Percentiles rank a stretch among this genome's conserved stretches.
Conservation (phyloP, 2,797 vertebrate species). For the Gadopsis bispinosus region DNA sequence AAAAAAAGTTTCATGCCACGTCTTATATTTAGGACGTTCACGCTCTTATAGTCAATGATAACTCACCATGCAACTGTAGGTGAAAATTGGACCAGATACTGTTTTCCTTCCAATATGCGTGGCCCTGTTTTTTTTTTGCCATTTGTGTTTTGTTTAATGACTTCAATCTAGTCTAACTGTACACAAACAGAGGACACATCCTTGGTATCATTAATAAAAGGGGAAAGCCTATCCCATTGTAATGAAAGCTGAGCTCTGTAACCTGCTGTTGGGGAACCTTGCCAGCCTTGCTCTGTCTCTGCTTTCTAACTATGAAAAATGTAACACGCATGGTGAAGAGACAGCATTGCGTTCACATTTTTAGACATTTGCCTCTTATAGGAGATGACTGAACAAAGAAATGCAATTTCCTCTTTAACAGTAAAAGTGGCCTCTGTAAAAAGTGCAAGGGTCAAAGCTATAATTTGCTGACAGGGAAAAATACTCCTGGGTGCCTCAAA, state of each 20-base stretch:
- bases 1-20: background rate
- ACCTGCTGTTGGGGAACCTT: conserved; percentile 32
- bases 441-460: conserved; percentile 36
- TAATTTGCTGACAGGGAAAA: conserved; percentile 18
- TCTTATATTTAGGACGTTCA: background rate
- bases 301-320: conserved; percentile 19
- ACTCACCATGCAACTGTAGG: background rate
- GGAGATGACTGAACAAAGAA: conserved; percentile 31
- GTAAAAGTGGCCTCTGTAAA: conserved; percentile 10
- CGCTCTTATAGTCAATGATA: background rate
- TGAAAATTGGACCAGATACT: background rate
- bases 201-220: conserved; percentile 16
- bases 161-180: background rate
- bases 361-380: conserved; percentile 19
- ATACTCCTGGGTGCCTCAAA: conserved; percentile 3
- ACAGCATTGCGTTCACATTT: conserved; percentile 31
- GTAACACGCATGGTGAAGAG: conserved; percentile 12
- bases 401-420: conserved; percentile 42
- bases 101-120: background rate
- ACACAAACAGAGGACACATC: conserved; percentile 16
- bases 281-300: conserved; percentile 21
- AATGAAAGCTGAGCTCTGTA: conserved; percentile 34
- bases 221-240: background rate
- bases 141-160: conserved; percentile 3
- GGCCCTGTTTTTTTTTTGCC: background rate